Evolutionary conservation across 2,888 invertebrate species (phyloP).

Genomic region (Melipona beecheii): DNA sequence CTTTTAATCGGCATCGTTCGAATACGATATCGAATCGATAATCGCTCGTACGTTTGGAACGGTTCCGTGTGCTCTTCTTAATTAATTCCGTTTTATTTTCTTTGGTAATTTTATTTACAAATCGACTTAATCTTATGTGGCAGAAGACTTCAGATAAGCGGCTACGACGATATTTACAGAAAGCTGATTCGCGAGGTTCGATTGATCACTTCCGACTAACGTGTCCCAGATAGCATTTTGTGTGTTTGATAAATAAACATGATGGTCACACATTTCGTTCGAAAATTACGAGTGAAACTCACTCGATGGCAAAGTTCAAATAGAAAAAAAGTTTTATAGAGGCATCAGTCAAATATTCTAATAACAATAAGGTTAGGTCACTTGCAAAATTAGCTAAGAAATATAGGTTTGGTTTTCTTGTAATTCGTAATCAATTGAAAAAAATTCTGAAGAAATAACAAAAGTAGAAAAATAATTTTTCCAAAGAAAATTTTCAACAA

Average conservation of each 20-base stretch:
- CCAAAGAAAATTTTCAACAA: background rate
- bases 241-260: constrained; percentile 8
- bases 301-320: background rate
- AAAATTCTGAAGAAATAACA: background rate
- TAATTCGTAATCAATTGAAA: background rate
- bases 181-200: constrained; percentile 33
- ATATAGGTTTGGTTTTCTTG: background rate
- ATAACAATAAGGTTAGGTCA: too few relatives aligned
- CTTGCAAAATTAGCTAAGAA: too few relatives aligned
- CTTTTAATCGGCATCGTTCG: background rate
- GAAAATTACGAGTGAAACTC: background rate
- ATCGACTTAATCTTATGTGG: constrained; percentile 44
- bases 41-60: background rate
- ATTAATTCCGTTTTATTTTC: background rate
- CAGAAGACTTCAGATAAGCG: constrained; percentile 60
- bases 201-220: constrained; percentile 7
- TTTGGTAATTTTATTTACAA: constrained; percentile 47
- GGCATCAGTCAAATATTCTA: too few relatives aligned
- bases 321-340: background rate
- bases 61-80: constrained; percentile 4
- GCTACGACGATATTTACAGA: constrained; percentile 51
- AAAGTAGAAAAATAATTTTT: too few relatives aligned
- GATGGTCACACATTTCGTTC: background rate
- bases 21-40: background rate
- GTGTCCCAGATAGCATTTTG: constrained; percentile 34